These are phyloP conservation scores for Cliona cf. orientalis DNA, from an alignment of 37 sponge, comb jelly and placozoan species.

Conservation along the genomic window DNA sequence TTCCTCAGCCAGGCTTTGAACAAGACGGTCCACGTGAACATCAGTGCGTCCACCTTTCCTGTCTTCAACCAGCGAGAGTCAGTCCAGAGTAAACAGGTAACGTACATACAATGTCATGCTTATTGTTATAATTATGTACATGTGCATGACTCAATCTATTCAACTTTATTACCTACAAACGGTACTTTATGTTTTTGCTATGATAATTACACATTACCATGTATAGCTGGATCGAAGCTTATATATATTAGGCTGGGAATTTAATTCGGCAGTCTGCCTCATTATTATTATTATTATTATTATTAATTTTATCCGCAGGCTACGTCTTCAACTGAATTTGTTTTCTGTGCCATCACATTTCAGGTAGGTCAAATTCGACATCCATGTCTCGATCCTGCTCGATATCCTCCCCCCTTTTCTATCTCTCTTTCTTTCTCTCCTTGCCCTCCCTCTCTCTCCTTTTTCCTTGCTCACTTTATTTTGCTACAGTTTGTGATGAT, in stretches of 20 bases:
- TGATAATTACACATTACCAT: too few species aligned
- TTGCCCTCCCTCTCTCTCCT: background rate
- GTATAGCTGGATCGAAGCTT: too few species aligned
- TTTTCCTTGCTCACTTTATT: too few species aligned
- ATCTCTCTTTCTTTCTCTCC: background rate
- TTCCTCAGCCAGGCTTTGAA: constrained; percentile 58
- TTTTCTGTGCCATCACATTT: constrained; percentile 85
- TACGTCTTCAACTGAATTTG: constrained; percentile 56
- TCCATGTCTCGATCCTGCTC: background rate
- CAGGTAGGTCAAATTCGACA: constrained; percentile 51
- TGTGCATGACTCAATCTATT: too few species aligned
- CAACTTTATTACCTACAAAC: too few species aligned
- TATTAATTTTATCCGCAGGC: constrained; percentile 68
- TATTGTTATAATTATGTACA: too few species aligned
- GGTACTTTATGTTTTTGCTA: too few species aligned
- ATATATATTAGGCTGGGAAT: too few species aligned
- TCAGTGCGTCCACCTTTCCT: constrained; percentile 58
- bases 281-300: too few species aligned
- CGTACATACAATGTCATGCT: too few species aligned
- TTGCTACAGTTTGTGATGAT: constrained; percentile 88
- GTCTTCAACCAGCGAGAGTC: constrained; percentile 58
- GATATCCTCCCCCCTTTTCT: background rate
- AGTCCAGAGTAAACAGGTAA: constrained; percentile 53
- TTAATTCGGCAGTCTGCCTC: too few species aligned
- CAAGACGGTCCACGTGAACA: constrained; percentile 36